A percentile compares a stretch with the other conserved stretches of the same genome.
Conservation (phyloP, 2,797 vertebrate species). For the Sebastes goodei region DNA sequence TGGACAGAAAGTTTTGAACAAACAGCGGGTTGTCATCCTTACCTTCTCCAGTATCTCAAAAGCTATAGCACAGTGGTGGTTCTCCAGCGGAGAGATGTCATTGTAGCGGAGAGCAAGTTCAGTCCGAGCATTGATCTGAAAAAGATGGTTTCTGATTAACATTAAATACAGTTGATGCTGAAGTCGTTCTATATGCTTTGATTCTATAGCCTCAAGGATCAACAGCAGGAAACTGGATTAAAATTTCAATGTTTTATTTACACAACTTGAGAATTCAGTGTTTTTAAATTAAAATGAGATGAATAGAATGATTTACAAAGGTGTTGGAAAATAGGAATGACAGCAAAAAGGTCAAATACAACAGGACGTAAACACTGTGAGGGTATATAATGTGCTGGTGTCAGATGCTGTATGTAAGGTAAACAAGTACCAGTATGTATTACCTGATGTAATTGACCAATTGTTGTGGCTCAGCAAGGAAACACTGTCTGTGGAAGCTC, state of each 20-base stretch:
- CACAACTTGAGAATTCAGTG: not conserved
- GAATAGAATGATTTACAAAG: not conserved
- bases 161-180: not conserved
- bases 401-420: not conserved
- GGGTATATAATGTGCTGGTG: not conserved
- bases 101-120: constrained; percentile 85
- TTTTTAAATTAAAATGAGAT: not conserved
- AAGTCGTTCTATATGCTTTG: not conserved
- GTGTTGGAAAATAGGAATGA: not conserved
- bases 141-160: not conserved
- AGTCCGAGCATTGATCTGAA: constrained; percentile 85
- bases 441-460: not conserved
- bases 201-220: not conserved
- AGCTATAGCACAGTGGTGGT: constrained; percentile 86
- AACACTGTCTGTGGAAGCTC: too few species aligned
- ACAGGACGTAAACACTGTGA: not conserved
- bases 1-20: not conserved
- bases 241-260: not conserved
- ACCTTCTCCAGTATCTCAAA: constrained; percentile 87
- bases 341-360: too few species aligned
- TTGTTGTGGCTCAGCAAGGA: too few species aligned
- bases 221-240: not conserved
- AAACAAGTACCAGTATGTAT: not conserved
- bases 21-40: not conserved
- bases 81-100: constrained; percentile 86